Percentiles rank a stretch among this genome's conserved stretches.
Evolutionary conservation across 2,888 invertebrate genomes (phyloP).

Genomic region (Argynnis bischoffii): DNA sequence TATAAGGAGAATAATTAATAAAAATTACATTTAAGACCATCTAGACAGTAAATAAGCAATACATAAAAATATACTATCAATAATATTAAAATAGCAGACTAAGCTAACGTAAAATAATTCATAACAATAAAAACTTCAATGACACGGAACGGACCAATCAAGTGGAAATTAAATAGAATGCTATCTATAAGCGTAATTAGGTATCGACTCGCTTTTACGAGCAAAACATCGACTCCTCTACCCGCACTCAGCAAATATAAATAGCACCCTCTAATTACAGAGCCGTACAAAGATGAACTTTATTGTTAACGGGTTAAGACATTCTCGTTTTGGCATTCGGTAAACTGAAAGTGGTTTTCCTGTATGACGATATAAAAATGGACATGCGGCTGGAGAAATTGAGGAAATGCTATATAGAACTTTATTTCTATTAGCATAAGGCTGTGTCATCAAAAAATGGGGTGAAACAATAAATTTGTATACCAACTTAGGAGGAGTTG

Average conservation of each 20-base stretch:
- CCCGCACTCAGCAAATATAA: slow-evolving; percentile 34
- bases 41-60: neutral
- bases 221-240: slow-evolving; percentile 67
- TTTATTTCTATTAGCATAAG: slow-evolving; percentile 31
- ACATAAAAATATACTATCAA: neutral
- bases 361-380: slow-evolving; percentile 46
- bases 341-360: slow-evolving; percentile 54
- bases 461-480: slow-evolving; percentile 44
- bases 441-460: slow-evolving; percentile 11
- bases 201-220: slow-evolving; percentile 68
- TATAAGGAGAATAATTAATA: slow-evolving; percentile 9
- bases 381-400: slow-evolving; percentile 30
- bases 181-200: slow-evolving; percentile 69
- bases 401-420: slow-evolving; percentile 32
- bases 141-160: slow-evolving; percentile 63
- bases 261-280: slow-evolving; percentile 1
- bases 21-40: neutral
- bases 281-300: slow-evolving; percentile 32
- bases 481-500: slow-evolving; percentile 64
- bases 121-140: slow-evolving; percentile 76
- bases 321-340: slow-evolving; percentile 34
- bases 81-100: neutral
- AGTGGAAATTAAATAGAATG: slow-evolving; percentile 74
- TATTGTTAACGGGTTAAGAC: slow-evolving; percentile 34
- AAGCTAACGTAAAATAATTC: slow-evolving; percentile 61